Conservation (phyloP, 1,140 invertebrate genomes). For the Berghia stephanieae region DNA sequence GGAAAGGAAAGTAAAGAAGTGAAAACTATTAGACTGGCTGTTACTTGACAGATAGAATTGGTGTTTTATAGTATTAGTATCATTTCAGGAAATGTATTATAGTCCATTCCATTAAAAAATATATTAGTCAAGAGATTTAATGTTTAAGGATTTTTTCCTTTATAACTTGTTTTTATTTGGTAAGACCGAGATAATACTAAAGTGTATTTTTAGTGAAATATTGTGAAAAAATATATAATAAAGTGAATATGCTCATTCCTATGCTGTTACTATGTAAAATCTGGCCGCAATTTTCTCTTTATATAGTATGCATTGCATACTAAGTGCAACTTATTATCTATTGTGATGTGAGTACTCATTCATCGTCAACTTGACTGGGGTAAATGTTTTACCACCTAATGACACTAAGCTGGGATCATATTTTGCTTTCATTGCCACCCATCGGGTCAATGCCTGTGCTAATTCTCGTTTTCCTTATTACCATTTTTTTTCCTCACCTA, state of each 20-base stretch:
- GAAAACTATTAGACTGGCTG: neutral
- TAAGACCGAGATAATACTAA: neutral
- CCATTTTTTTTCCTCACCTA: neutral
- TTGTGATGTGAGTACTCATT: neutral
- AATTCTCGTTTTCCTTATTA: neutral
- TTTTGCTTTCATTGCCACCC: neutral
- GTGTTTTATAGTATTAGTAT: neutral
- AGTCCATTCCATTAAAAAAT: neutral
- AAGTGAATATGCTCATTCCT: neutral
- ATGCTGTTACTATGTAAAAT: neutral
- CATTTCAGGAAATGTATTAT: neutral
- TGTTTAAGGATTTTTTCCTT: neutral
- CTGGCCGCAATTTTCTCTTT: neutral
- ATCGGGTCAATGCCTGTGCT: neutral
- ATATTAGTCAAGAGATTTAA: neutral
- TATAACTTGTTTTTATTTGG: neutral
- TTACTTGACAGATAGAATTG: neutral
- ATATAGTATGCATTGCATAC: neutral
- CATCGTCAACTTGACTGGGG: neutral
- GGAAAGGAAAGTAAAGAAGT: too few species aligned
- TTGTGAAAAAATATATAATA: neutral
- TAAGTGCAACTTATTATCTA: neutral
- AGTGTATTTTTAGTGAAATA: neutral
- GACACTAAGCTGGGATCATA: neutral
- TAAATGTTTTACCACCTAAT: neutral